Evolutionary conservation across 2,797 vertebrate genomes (phyloP), one percentile per base, ranked within the genome.

Genomic region (Channa striata): DNA sequence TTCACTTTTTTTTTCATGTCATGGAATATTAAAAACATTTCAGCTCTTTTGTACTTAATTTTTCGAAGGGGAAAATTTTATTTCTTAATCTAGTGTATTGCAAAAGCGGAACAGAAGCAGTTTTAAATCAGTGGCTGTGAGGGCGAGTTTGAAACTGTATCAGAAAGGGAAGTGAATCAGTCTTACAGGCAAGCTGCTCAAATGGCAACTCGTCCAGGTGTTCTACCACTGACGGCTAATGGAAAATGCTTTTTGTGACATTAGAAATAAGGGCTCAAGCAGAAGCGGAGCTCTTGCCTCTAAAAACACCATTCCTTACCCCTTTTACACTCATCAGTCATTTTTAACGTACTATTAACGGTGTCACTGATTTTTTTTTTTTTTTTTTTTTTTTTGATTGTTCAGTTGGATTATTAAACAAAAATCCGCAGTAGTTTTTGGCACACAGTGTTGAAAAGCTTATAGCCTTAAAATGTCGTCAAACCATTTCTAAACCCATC

Each of bases 401-500:
- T 30, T 30, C 25, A 30, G 25, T 30, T 61, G 34, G 16, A 59
- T 42, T 43, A 23, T 72, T 49, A 9, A 51, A 53, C 4, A 8
- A 57, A 8, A 20, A 21, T 21, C 8, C 13, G 16, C 10, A 2
- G 36, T 21, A 52, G 36, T 21, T 51, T 63, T 67, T 30, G 46
- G 25, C 53, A 19, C 47, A 25, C 17, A 37, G 37, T 14, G 44
- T 8, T 36, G 2, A 30, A 64, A 63, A 69, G 47, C 70, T 60
- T 43, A 43, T 40, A 77, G 84, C 86, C 82, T 90, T 89, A 82
- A 84, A 39, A 66, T 39, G 11, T 51, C 50, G 39, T 65, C 64
- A 51, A 85, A 69, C 83, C 80, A 80, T 91, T 87, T 88, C 51
- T 90, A 87, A 91, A 84, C 87, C 85, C 72, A 0, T 91, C 87